These are phyloP conservation scores for Alectura lathami DNA, from an alignment of 2,113 vertebrate species.

Conservation along the genomic window DNA sequence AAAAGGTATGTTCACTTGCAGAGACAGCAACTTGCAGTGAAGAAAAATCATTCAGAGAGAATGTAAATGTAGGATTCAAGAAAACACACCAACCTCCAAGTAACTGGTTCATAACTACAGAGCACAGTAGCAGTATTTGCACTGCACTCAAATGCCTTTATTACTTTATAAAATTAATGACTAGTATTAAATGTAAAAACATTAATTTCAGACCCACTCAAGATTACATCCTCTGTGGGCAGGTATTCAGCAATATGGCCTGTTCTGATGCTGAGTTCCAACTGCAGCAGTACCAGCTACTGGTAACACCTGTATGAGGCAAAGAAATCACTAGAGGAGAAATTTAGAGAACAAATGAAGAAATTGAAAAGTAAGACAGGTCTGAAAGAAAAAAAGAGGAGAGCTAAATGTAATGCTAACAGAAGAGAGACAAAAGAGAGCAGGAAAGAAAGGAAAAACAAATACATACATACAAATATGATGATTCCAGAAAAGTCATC, in stretches of 20 bases:
- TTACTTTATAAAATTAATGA: background rate
- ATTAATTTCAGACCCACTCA: background rate
- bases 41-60: too few species aligned
- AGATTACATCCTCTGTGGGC: background rate
- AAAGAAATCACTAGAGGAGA: background rate
- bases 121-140: background rate
- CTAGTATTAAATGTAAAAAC: background rate
- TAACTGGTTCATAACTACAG: background rate
- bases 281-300: accelerated
- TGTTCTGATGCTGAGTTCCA: background rate
- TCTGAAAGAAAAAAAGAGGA: background rate
- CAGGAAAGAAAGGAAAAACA: background rate
- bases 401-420: background rate
- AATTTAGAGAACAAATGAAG: background rate
- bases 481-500: background rate
- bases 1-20: background rate
- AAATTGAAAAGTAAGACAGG: background rate
- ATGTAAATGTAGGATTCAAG: background rate
- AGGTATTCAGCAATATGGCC: background rate
- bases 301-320: background rate
- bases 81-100: background rate
- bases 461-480: background rate
- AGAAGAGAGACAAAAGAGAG: too few species aligned
- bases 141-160: background rate
- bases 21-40: background rate